Percentiles rank a stretch among this genome's conserved stretches.
These are phyloP conservation scores for Sebastes vulpes DNA, from an alignment of 2,797 vertebrate genomes.

Conservation along the genomic window DNA sequence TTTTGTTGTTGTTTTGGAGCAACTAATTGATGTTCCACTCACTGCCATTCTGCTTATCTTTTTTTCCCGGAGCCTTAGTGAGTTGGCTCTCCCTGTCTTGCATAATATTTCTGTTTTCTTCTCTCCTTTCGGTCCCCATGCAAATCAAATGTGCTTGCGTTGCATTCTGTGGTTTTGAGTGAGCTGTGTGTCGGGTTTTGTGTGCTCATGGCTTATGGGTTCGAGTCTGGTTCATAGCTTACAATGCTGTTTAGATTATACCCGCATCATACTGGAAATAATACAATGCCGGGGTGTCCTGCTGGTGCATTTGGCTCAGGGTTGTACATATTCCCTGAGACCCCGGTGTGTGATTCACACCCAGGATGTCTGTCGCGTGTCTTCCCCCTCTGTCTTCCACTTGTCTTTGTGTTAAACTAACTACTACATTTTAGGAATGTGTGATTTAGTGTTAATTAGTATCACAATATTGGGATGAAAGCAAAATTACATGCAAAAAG, in stretches of 20 bases:
- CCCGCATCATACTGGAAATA: conserved; percentile 7
- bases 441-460: not conserved
- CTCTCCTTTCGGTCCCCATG: not conserved
- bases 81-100: not conserved
- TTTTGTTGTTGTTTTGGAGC: conserved; percentile 2
- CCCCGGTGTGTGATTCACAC: conserved; percentile 13
- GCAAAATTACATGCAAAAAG: not conserved
- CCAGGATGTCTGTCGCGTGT: not conserved
- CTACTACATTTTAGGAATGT: not conserved
- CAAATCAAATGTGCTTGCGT: conserved; percentile 7
- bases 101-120: not conserved
- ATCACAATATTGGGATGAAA: not conserved
- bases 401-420: not conserved
- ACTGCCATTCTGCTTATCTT: not conserved
- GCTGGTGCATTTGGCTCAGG: conserved; percentile 23
- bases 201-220: conserved; percentile 6
- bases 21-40: conserved; percentile 21
- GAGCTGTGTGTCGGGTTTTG: not conserved
- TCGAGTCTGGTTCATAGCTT: conserved; percentile 26
- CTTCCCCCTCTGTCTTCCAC: not conserved
- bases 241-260: conserved; percentile 2
- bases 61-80: not conserved
- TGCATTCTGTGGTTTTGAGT: conserved; percentile 11
- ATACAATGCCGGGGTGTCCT: not conserved
- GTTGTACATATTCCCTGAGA: not conserved